Evolutionary conservation across 2,113 vertebrate species (phyloP), one percentile per base, ranked within the genome.

Genomic region (Rhinogobius similis): DNA sequence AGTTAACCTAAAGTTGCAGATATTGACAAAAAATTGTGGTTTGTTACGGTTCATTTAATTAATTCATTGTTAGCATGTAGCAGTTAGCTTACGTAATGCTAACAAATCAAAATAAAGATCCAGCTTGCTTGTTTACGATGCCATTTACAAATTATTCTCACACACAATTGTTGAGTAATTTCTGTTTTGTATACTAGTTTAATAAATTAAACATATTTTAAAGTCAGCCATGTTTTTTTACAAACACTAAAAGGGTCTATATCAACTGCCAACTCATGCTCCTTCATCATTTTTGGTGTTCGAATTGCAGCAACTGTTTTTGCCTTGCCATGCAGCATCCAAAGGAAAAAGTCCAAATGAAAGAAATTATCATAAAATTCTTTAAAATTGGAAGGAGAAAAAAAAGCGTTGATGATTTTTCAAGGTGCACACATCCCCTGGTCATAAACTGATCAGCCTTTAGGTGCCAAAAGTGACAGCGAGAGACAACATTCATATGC

Each of bases 271-370:
- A 82, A 86, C 68, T 86, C 90, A 88, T 92, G 90, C 91, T 82
- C 76, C 76, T 23, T 43, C n/a, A 10, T 63, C 76, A 86, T 77
- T 79, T 79, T 75, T 70, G 73, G 39, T 81, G 62, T 80, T 65
- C 4, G 36, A 77, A 67, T 82, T 70, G 76, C 84, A 84, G 78
- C 62, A 74, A 78, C 41, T 76, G 65, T 62, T 68, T 86, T 74
- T 81, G 72, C 77, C 82, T 68, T 59, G 78, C 75, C 92, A 92
- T 93, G 92, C 91, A 91, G 85, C 89, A 90, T 86, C 73, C 84
- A 89, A 72, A 71, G 26, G 9, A 70, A 68, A 41, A 1, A 13
- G 14, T 13, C 44, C 2, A 8, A 29, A 38, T 48, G n/a, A 43
- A 23, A 10, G 41, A 20, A n/a, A 21, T 59, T 68, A 10, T 56